Percentiles rank a stretch among this genome's conserved stretches.
These are phyloP conservation scores for Drosophila kuntzei DNA, from an alignment of 2,888 invertebrate species.

Conservation along the genomic window DNA sequence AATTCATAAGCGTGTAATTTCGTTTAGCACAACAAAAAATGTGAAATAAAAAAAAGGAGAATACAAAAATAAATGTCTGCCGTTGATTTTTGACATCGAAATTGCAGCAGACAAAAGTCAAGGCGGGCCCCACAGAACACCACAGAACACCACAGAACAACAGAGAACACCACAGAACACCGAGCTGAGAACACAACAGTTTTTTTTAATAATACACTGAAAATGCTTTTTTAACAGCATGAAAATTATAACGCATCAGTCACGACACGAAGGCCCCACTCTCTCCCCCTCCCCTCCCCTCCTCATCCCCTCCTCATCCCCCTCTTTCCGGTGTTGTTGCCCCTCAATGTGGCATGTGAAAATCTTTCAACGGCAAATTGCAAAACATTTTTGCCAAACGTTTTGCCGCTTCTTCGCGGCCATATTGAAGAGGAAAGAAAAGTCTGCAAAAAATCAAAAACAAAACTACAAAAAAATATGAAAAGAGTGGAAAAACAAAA, in stretches of 20 bases:
- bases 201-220: conserved; percentile 66
- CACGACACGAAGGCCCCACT: conserved; percentile 65
- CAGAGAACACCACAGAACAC: neutral
- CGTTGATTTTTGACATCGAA: conserved; percentile 82
- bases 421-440: conserved; percentile 58
- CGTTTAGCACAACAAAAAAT: conserved; percentile 52
- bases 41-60: conserved; percentile 7
- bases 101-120: conserved; percentile 77
- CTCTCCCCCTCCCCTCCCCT: neutral
- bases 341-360: conserved; percentile 46
- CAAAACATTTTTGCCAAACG: conserved; percentile 39
- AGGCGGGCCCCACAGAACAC: conserved; percentile 43
- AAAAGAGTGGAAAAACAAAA: conserved; percentile 50
- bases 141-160: neutral
- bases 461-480: conserved; percentile 34
- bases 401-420: conserved; percentile 40
- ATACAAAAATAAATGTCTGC: conserved; percentile 66
- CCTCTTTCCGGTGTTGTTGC: neutral
- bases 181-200: conserved; percentile 11
- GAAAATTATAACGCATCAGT: conserved; percentile 82
- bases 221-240: conserved; percentile 75
- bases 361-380: conserved; percentile 63
- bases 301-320: neutral
- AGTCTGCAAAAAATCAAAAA: conserved; percentile 11
- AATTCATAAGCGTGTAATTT: conserved; percentile 74